Evolutionary conservation across 1,140 invertebrate species (phyloP), one percentile per base, ranked within the genome.

Genomic region (Drosophila bocqueti): DNA sequence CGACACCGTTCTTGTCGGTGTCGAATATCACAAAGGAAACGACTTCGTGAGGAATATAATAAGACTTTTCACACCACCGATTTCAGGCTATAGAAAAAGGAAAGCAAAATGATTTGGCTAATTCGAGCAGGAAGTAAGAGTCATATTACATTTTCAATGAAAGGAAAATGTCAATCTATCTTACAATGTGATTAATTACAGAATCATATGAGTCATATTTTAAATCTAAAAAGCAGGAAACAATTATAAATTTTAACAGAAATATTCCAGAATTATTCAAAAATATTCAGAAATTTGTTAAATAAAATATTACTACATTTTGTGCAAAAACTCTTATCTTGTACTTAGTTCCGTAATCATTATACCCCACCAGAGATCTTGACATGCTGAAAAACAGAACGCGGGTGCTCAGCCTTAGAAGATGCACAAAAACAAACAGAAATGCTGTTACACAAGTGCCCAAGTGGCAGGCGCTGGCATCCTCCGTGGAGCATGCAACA

Each of bases 391-490:
- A 73, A 54, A 72, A 60, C 62, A 49, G 49, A 58, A 40, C 42
- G 60, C 54, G 50, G 73, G 47, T 45, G 42, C 47, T 67, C 52
- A 61, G 63, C 59, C 71, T 50, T 65, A 79, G 59, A 68, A 76
- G 79, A 57, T 80, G 76, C 76, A 87, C 76, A 83, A 83, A 72
- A 76, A 86, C 83, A 86, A 87, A 76, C 40, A 76, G 40, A 85
- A 83, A 76, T 76, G 79, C 69, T 79, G 54, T 73, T 68, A 67
- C 76, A 86, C 57, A 76, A 87, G 79, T 76, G 83, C 69, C 69
- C 69, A 63, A 76, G 65, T 68, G 52, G 65, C 52, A 78, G 77
- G 81, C 59, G 66, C 60, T 84, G 59, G 75, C 75, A 73, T 73
- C 67, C 69, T 61, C 69, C 31, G 26, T 54, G 65, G 50, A 69